Conservation (phyloP, 2,797 vertebrate species). For the Brotula barbata region DNA sequence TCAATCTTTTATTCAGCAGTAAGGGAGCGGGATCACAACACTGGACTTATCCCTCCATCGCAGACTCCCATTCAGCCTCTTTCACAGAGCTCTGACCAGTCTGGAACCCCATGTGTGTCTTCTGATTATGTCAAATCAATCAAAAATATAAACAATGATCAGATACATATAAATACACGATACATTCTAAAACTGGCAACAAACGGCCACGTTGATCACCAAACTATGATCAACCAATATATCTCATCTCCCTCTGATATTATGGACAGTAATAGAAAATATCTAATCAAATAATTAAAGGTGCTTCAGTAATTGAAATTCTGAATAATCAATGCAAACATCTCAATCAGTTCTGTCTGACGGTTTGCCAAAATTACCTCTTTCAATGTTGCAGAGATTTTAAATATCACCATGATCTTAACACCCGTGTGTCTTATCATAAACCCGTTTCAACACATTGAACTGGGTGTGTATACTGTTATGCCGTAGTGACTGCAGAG, state of each 20-base stretch:
- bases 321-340: too few relatives aligned
- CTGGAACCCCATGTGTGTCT: constrained; percentile 24
- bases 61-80: constrained; percentile 34
- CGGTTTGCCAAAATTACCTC: too few relatives aligned
- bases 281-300: too few relatives aligned
- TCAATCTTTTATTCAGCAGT: constrained; percentile 68
- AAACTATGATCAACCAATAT: neutral
- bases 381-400: too few relatives aligned
- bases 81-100: constrained; percentile 17
- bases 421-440: constrained; percentile 31
- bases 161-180: too few relatives aligned
- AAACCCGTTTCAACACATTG: constrained; percentile 31
- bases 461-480: constrained; percentile 25
- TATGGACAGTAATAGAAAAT: too few relatives aligned
- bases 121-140: constrained; percentile 1
- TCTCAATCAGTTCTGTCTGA: too few relatives aligned
- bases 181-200: too few relatives aligned
- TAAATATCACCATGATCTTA: too few relatives aligned
- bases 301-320: too few relatives aligned
- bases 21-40: constrained; percentile 40
- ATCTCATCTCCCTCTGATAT: neutral
- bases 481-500: constrained; percentile 22
- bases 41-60: constrained; percentile 48
- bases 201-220: constrained; percentile 5
- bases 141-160: too few relatives aligned